phyloP scores from a whole-genome alignment of 2,113 vertebrate species.

The Struthidea cinerea region DNA sequence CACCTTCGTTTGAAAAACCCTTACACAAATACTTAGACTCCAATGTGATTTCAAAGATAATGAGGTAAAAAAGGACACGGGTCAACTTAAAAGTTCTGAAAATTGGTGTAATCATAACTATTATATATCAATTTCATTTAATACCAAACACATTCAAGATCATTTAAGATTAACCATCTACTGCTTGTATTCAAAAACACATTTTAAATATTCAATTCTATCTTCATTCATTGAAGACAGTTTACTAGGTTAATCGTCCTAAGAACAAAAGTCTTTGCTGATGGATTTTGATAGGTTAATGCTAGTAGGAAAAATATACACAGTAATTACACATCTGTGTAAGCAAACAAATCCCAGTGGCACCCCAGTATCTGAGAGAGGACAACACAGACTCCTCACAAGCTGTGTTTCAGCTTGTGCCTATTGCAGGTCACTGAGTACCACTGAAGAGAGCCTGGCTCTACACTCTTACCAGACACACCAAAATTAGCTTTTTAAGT shows the following conservation, averaged over 20 bases:
- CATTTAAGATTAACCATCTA: not conserved
- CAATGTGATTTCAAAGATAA: not conserved
- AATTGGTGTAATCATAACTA: not conserved
- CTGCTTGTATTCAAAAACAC: not conserved
- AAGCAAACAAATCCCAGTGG: not conserved
- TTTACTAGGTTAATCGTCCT: not conserved
- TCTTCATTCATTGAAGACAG: not conserved
- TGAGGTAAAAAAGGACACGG: not conserved
- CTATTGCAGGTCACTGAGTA: not conserved
- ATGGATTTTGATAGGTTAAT: not conserved
- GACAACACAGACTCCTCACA: not conserved
- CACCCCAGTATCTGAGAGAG: accelerated
- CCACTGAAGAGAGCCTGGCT: not conserved
- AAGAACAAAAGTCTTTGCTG: not conserved
- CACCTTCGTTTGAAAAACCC: not conserved
- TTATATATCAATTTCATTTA: not conserved
- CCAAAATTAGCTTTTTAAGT: not conserved
- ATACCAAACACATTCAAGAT: not conserved
- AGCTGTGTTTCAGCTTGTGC: not conserved
- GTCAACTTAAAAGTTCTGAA: not conserved
- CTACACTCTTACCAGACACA: not conserved
- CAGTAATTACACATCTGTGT: not conserved
- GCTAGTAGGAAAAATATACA: not conserved
- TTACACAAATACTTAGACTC: not conserved
- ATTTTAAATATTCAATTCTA: not conserved